A percentile compares a stretch with the other conserved stretches of the same genome.
Evolutionary conservation across 23 tunicate genomes (phyloP).

Genomic region (Corella eumyota): DNA sequence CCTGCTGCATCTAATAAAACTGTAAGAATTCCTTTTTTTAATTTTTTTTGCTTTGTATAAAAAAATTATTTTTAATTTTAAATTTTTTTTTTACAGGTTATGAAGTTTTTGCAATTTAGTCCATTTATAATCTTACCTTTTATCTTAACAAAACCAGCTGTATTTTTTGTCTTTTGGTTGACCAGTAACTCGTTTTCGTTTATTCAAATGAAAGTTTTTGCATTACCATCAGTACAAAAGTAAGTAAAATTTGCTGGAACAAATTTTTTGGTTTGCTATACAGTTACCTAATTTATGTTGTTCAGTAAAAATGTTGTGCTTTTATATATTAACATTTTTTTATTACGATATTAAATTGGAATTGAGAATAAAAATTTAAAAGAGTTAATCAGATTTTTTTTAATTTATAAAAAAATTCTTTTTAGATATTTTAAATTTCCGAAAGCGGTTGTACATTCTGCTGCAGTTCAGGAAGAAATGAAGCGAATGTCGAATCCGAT

Average conservation of each 20-base stretch:
- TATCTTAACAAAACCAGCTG: constrained; percentile 52
- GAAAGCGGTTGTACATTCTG: constrained; percentile 14
- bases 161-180: constrained; percentile 74
- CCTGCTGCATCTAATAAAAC: constrained; percentile 21
- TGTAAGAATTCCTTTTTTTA: constrained; percentile 3
- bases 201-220: constrained; percentile 22
- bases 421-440: constrained; percentile 32
- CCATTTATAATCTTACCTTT: constrained; percentile 57
- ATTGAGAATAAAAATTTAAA: background rate
- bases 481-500: constrained; percentile 10
- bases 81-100: constrained; percentile 13
- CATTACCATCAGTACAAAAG: no score
- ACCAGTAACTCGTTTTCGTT: constrained; percentile 49
- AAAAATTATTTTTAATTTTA: no score
- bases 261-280: no score
- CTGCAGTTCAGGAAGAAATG: constrained; percentile 16
- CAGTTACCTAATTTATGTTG: no score
- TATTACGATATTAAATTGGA: no score
- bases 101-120: constrained; percentile 30
- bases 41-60: no score
- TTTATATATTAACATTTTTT: no score
- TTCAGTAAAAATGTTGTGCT: no score
- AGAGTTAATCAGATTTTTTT: background rate
- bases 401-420: background rate
- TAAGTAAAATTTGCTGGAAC: background rate